Percentiles rank a stretch among this genome's conserved stretches.
These are phyloP conservation scores for Belgica antarctica DNA, from an alignment of 2,888 invertebrate genomes.

Conservation along the genomic window DNA sequence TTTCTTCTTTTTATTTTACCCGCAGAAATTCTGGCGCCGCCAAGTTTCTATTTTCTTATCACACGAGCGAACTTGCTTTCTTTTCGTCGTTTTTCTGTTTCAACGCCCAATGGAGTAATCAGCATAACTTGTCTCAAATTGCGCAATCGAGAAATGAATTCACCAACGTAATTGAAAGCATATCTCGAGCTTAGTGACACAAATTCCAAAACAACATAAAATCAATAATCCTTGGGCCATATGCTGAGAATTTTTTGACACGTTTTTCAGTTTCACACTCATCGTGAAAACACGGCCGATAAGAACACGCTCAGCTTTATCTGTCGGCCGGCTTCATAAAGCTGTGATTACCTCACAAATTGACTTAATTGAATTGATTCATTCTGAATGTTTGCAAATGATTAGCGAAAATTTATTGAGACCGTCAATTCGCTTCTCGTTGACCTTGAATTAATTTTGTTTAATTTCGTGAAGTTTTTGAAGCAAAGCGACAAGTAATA, in stretches of 20 bases:
- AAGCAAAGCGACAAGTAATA: no score
- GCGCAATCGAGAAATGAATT: slow-evolving; percentile 1
- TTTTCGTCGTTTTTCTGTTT: background rate
- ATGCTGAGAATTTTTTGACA: background rate
- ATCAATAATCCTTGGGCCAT: slow-evolving; percentile 1
- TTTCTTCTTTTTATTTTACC: slow-evolving; percentile 9
- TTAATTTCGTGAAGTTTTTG: no score
- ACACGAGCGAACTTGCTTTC: background rate
- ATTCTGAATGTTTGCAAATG: no score
- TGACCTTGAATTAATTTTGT: no score
- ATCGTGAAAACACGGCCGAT: no score
- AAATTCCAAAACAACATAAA: no score
- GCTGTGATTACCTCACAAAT: background rate
- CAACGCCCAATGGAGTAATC: background rate
- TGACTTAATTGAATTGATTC: no score
- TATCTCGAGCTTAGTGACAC: background rate
- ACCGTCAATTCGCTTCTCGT: no score
- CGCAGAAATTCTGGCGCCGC: slow-evolving; percentile 8
- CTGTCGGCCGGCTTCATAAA: background rate
- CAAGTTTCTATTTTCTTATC: slow-evolving; percentile 4
- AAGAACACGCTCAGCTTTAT: background rate
- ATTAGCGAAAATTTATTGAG: no score
- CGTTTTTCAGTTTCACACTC: no score
- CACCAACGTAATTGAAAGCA: background rate
- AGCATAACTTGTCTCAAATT: no score